Percentiles rank a stretch among this genome's conserved stretches.
Conservation (phyloP, 2,888 invertebrate genomes). For the Eilema depressum region DNA sequence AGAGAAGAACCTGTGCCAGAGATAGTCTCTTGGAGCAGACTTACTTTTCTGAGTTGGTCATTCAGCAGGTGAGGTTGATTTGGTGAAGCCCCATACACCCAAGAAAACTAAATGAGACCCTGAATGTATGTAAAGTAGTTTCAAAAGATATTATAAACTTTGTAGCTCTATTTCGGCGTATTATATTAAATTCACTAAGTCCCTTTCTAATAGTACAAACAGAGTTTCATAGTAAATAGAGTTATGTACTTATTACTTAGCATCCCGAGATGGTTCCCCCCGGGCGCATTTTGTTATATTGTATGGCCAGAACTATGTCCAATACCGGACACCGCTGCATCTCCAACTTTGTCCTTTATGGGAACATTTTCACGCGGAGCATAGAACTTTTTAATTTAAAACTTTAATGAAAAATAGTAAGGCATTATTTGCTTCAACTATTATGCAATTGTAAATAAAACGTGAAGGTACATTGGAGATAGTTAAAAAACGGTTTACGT, state of each 20-base stretch:
- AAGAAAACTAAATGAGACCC: neutral
- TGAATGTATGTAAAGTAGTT: neutral
- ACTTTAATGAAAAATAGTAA: slow-evolving; percentile 38
- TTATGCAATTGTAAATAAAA: neutral
- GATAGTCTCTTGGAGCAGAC: too few relatives aligned
- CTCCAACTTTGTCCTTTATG: slow-evolving; percentile 57
- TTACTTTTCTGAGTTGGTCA: too few relatives aligned
- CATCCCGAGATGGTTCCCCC: slow-evolving; percentile 35
- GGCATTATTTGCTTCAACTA: neutral
- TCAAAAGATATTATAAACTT: neutral
- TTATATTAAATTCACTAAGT: neutral
- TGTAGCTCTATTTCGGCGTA: neutral
- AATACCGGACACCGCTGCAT: slow-evolving; percentile 28
- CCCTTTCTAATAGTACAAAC: neutral
- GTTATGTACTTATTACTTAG: neutral
- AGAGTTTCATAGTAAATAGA: slow-evolving; percentile 2
- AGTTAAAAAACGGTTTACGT: too few relatives aligned
- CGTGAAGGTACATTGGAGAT: too few relatives aligned
- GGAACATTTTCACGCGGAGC: slow-evolving; percentile 54
- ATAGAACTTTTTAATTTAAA: slow-evolving; percentile 61
- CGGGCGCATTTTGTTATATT: slow-evolving; percentile 44
- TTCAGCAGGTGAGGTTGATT: too few relatives aligned
- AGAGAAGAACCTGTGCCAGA: too few relatives aligned
- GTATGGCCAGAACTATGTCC: slow-evolving; percentile 42
- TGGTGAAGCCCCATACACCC: too few relatives aligned